phyloP scores from a whole-genome alignment of 2,113 vertebrate species.

The Siniperca chuatsi region DNA sequence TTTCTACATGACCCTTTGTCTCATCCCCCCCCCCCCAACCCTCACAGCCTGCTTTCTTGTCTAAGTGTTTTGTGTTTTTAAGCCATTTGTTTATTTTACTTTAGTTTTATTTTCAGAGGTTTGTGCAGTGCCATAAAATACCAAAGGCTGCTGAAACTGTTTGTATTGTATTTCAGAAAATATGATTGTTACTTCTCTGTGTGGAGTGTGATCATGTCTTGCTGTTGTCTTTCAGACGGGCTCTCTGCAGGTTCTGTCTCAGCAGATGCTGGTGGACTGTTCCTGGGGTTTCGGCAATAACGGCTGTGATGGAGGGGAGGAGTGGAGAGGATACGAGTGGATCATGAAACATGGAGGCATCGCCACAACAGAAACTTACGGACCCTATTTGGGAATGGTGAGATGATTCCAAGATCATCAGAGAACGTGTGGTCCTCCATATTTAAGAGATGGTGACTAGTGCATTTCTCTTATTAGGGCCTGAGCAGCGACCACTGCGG shows the following conservation, averaged over 20 bases:
- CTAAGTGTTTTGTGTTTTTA: not conserved
- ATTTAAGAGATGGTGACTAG: not conserved
- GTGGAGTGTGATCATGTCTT: not conserved
- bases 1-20: not conserved
- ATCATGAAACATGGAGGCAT: slow-evolving; percentile 89
- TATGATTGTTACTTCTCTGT: not conserved
- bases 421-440: not conserved
- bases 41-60: not conserved
- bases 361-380: slow-evolving; percentile 84
- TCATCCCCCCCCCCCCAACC: no score
- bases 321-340: slow-evolving; percentile 88
- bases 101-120: not conserved
- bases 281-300: slow-evolving; percentile 90
- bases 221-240: slow-evolving; percentile 73
- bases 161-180: not conserved
- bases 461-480: no score
- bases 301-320: slow-evolving; percentile 87
- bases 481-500: no score
- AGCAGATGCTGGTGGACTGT: slow-evolving; percentile 90
- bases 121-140: not conserved
- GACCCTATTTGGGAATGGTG: slow-evolving; percentile 87
- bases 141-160: not conserved
- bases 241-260: slow-evolving; percentile 85
- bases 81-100: not conserved
- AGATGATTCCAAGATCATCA: slow-evolving; percentile 37